Conservation (phyloP, 2,797 vertebrate species). For the Alca torda region DNA sequence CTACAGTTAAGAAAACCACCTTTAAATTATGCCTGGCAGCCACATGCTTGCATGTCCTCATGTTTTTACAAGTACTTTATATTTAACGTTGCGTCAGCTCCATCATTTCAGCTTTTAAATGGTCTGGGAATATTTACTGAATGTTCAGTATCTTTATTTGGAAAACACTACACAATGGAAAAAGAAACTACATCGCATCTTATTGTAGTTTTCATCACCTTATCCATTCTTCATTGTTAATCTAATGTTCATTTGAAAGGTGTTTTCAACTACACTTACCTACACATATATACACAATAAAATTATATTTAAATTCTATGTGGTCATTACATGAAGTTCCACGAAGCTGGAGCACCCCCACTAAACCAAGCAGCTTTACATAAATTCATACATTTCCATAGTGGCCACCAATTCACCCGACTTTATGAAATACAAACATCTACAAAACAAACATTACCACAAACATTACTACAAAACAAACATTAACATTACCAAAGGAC, state of each 20-base stretch:
- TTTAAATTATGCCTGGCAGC: conserved; percentile 69
- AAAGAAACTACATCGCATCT: conserved; percentile 40
- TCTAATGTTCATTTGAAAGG: not conserved
- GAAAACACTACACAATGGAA: conserved; percentile 66
- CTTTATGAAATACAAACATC: not conserved
- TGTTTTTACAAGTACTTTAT: conserved; percentile 69
- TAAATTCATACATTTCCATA: not conserved
- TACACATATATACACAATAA: not conserved
- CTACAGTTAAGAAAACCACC: conserved; percentile 65
- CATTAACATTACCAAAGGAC: too few relatives aligned
- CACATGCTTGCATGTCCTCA: conserved; percentile 50
- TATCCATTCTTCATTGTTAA: not conserved
- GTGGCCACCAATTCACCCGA: not conserved
- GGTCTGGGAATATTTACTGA: conserved; percentile 72
- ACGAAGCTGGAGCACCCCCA: not conserved
- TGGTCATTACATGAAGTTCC: not conserved
- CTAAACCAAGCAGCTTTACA: not conserved
- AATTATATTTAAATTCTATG: not conserved
- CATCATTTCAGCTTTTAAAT: conserved; percentile 75
- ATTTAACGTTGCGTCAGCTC: conserved; percentile 72
- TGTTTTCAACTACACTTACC: not conserved
- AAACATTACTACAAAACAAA: not conserved
- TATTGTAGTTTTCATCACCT: conserved; percentile 31
- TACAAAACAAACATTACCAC: not conserved
- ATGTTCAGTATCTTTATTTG: conserved; percentile 72